Evolutionary conservation across 53 echinoderm and acorn worm species (phyloP).

Genomic region (Patiria pectinifera): DNA sequence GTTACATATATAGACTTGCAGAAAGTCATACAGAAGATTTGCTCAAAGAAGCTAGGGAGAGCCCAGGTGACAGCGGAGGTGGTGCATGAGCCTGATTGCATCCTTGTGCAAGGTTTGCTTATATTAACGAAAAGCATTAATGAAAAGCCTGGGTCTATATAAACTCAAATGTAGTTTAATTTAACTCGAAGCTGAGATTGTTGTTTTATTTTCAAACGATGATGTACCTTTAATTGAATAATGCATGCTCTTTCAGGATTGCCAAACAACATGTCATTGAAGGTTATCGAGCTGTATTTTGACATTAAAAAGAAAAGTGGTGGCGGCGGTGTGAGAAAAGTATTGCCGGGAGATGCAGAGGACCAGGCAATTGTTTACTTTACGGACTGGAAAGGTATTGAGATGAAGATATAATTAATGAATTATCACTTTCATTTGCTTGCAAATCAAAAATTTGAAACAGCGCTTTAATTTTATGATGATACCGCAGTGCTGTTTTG

Average conservation of each 20-base stretch:
- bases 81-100: conserved; percentile 56
- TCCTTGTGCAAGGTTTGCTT: conserved; percentile 44
- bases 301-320: conserved; percentile 61
- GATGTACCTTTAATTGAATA: not conserved
- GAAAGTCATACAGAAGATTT: conserved; percentile 26
- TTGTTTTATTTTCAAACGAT: not conserved
- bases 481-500: not conserved
- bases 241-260: not conserved
- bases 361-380: conserved; percentile 58
- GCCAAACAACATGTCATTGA: conserved; percentile 3
- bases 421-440: not conserved
- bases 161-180: no score
- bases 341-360: not conserved
- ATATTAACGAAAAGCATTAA: no score
- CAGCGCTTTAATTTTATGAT: no score
- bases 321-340: conserved; percentile 50
- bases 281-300: conserved; percentile 64
- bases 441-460: not conserved
- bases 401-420: not conserved
- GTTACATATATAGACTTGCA: conserved; percentile 14
- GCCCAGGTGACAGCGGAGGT: conserved; percentile 2
- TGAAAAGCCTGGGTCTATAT: no score
- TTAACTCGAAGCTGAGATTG: no score
- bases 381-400: conserved; percentile 57
- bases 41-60: conserved; percentile 23